Evolutionary conservation across 2,888 invertebrate species (phyloP).

Genomic region (Scaptomyza polygonia): DNA sequence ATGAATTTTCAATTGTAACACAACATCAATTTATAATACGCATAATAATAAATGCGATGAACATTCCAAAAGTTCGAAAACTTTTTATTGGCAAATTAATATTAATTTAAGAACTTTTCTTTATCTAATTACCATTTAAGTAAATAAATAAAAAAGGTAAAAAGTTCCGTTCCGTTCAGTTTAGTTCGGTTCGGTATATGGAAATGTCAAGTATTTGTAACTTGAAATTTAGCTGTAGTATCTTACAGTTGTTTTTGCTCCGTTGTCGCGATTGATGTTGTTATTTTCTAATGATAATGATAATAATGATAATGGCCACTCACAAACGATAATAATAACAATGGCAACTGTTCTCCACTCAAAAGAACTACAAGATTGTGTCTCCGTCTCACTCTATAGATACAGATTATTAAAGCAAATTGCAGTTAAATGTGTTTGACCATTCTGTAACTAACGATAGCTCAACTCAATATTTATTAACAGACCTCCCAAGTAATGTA

Average conservation of each 20-base stretch:
- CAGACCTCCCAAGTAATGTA: slow-evolving; percentile 31
- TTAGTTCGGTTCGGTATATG: slow-evolving; percentile 31
- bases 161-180: too few species aligned
- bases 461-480: slow-evolving; percentile 3
- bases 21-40: background rate
- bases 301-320: slow-evolving; percentile 56
- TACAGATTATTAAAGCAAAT: slow-evolving; percentile 26
- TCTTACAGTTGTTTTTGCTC: slow-evolving; percentile 60
- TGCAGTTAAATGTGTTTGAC: slow-evolving; percentile 52
- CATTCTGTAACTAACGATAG: slow-evolving; percentile 35
- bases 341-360: slow-evolving; percentile 48
- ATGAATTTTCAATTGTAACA: background rate
- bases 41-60: background rate
- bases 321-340: slow-evolving; percentile 62
- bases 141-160: too few species aligned
- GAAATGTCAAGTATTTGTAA: slow-evolving; percentile 29
- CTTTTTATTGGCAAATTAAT: too few species aligned
- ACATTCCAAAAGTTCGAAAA: background rate
- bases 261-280: slow-evolving; percentile 37
- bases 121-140: too few species aligned
- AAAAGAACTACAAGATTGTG: slow-evolving; percentile 20
- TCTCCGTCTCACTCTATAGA: background rate
- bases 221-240: slow-evolving; percentile 51
- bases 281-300: slow-evolving; percentile 47
- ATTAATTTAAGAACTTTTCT: too few species aligned